Conservation (phyloP, 2,888 invertebrate species). For the Pandemis corylana region DNA sequence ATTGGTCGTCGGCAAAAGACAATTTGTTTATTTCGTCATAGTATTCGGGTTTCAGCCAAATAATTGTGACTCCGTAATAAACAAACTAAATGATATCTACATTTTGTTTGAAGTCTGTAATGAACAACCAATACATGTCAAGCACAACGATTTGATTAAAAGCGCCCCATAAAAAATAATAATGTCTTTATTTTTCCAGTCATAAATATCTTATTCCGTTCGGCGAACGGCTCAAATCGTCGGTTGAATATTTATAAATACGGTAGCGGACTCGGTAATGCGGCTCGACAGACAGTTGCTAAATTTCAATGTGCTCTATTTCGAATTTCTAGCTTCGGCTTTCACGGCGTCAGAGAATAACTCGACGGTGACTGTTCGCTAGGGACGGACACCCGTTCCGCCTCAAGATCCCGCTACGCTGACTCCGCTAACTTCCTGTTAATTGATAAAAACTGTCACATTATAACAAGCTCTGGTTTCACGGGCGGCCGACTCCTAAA, state of each 20-base stretch:
- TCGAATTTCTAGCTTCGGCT: constrained; percentile 70
- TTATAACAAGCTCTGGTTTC: constrained; percentile 24
- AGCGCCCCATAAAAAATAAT: constrained; percentile 22
- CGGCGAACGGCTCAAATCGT: constrained; percentile 68
- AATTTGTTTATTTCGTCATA: not conserved
- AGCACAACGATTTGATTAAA: constrained; percentile 11
- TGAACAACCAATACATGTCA: not conserved
- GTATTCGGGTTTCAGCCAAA: not conserved
- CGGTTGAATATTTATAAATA: constrained; percentile 80
- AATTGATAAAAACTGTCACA: constrained; percentile 32
- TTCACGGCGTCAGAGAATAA: constrained; percentile 67
- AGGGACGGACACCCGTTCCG: constrained; percentile 44
- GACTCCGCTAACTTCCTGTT: constrained; percentile 33
- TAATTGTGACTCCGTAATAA: not conserved
- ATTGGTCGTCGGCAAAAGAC: not conserved
- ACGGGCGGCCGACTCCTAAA: not conserved
- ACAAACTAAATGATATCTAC: not conserved
- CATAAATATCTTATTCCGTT: constrained; percentile 60
- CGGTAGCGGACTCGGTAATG: constrained; percentile 74
- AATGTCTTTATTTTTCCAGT: constrained; percentile 38
- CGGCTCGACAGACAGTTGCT: constrained; percentile 81
- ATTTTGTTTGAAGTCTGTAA: constrained; percentile 4
- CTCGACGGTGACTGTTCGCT: constrained; percentile 56
- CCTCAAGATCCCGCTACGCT: constrained; percentile 48
- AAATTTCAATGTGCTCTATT: constrained; percentile 83